Percentiles rank a stretch among this genome's conserved stretches.
phyloP scores from a whole-genome alignment of 2,888 invertebrate species.

The Rhynchonema sp. region DNA sequence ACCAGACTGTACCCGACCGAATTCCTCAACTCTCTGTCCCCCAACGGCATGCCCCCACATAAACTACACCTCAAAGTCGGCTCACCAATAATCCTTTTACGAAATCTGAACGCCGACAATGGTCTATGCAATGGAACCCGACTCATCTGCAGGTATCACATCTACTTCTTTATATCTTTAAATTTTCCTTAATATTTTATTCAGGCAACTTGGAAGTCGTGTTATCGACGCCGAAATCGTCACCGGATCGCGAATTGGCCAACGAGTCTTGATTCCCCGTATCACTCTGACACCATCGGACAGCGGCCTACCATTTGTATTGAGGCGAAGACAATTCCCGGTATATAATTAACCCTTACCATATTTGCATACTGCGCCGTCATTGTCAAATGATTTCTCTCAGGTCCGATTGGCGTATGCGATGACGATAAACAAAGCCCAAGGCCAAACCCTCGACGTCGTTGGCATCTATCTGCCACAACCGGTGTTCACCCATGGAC shows the following conservation, averaged over 20 bases:
- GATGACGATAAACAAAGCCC: conserved; percentile 20
- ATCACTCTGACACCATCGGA: neutral
- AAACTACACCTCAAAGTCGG: conserved; percentile 14
- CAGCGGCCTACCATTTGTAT: neutral
- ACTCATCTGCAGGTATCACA: conserved; percentile 3
- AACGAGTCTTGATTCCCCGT: neutral
- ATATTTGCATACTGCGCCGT: neutral
- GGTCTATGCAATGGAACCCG: conserved; percentile 18
- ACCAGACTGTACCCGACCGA: conserved; percentile 12
- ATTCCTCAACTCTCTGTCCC: conserved; percentile 12
- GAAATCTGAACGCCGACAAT: conserved; percentile 13
- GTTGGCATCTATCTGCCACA: conserved; percentile 10
- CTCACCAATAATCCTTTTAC: conserved; percentile 13
- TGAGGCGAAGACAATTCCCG: neutral
- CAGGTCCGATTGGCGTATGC: conserved; percentile 16
- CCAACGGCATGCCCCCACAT: conserved; percentile 13
- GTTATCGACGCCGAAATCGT: neutral
- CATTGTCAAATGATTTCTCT: neutral
- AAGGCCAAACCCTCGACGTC: conserved; percentile 16
- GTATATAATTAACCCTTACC: neutral
- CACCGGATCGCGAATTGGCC: neutral
- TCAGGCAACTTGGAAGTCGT: neutral
- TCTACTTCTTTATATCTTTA: no score
- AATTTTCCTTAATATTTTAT: no score
- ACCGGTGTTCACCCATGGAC: conserved; percentile 16